Base-by-base conservation (phyloP, 2,888 invertebrate genomes). In the Brenthis ino region DNA sequence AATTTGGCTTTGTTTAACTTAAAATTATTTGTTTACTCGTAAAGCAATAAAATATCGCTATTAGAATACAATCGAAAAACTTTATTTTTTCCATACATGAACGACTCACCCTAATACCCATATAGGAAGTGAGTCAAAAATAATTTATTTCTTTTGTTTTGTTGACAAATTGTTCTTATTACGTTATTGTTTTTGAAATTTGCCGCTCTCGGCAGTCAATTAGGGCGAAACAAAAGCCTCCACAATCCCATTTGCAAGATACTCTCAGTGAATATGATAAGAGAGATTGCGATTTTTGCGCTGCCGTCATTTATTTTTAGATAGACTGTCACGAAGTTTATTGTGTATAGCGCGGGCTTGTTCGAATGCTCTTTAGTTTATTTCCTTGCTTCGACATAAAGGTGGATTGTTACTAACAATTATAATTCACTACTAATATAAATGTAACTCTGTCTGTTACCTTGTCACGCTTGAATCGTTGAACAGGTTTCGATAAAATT, bases 101-200 rank as follows among this genome's bases (percentile, higher is more conserved):
- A 1, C 6, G 8, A 37, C 37, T 6, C 6, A 1, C 37, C 8
- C 6, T 6, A n/a, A 37, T 37, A 56, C 56, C 2, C 6, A 13
- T 6, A 33, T 33, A 14, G 14, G n/a, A 14, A 57, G 57, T 57
- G 12, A 57, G 16, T 51, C 3, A 63, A 53, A 33, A 61, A 61
- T 61, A 58, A 58, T n/a, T 68, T 65, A 61, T 37, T 65, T 50
- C 70, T 57, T 70, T 72, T 68, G 64, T 68, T 70, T 58, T 28
- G 47, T 57, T 64, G 68, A 70, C 72, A 72, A 72, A 72, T 72
- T 72, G 70, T 70, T 70, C 72, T 72, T 67, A 71, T 71, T 65
- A 54, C 61, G 66, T 68, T 67, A 70, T 70, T 72, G 72, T 72
- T 72, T 65, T 61, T 61, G 68, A 72, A 67, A 57, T 69, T 69